Evolutionary conservation across 2,888 invertebrate species (phyloP), one percentile per base, ranked within the genome.

Genomic region (Nysson spinosus): DNA sequence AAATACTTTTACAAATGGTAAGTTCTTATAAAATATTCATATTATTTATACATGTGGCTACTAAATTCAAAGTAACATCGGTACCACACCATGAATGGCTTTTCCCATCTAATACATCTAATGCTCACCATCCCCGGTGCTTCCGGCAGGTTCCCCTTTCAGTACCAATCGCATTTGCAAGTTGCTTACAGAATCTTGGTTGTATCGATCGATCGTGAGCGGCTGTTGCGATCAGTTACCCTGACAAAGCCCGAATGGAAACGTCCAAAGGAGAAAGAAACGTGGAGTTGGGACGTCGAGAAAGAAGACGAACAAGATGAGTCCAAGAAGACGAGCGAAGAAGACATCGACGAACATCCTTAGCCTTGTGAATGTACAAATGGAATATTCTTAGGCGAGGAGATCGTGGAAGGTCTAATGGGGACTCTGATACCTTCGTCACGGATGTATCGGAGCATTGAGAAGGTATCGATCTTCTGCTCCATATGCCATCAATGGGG

Each of bases 161-260:
- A 44, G 55, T 62, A 62, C 63, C 56, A 69, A 55, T 70, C 66
- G 72, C 71, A 75, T 80, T 80, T 75, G 80, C 77, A 75, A 80
- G 66, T 77, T 73, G 74, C 64, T 61, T 74, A 75, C 75, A 65
- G 75, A 47, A 72, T 68, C 72, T 65, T 62, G 60, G 64, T 73
- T 78, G 81, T 81, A 80, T 74, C 81, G 79, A 81, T 80, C 79
- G 79, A 81, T 81, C 79, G 82, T 72, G 63, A 50, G 49, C 37
- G 58, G 54, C 47, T 66, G 34, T 43, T 51, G 70, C 75, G 74
- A 81, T 81, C 80, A 72, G 78, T 80, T 80, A 81, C 52, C 46
- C 66, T 74, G 77, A 77, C 75, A 77, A 74, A 74, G 68, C 74
- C 77, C 62, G 63, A 54, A 76, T 75, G 70, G 77, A 71, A 75